Conservation (phyloP, 2,888 invertebrate species). For the Embidobia sp. region DNA sequence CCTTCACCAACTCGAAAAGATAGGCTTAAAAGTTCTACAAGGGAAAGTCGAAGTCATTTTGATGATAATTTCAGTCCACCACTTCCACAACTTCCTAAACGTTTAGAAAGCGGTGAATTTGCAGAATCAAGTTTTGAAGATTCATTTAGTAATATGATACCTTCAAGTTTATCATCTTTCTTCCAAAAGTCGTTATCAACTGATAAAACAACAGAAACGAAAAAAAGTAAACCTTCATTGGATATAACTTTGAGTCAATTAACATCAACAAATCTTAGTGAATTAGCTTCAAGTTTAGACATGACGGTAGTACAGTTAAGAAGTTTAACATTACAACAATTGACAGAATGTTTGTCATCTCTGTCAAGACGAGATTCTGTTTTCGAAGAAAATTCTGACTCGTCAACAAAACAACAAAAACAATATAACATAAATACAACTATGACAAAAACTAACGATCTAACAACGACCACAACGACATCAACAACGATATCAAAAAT, state of each 20-base stretch:
- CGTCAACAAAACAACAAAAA: conserved; percentile 32
- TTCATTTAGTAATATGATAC: conserved; percentile 76
- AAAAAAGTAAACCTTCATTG: conserved; percentile 80
- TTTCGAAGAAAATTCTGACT: conserved; percentile 66
- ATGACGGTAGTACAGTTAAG: conserved; percentile 91
- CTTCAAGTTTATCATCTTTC: conserved; percentile 74
- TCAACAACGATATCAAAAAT: conserved; percentile 76
- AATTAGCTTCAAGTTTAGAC: conserved; percentile 88
- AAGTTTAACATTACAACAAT: conserved; percentile 92
- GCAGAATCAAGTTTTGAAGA: conserved; percentile 76
- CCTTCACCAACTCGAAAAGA: conserved; percentile 71
- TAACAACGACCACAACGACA: conserved; percentile 61
- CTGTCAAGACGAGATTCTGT: conserved; percentile 76
- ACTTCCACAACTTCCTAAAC: conserved; percentile 71
- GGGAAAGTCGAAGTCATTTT: conserved; percentile 70
- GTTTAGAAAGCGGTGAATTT: conserved; percentile 67
- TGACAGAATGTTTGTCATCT: conserved; percentile 89
- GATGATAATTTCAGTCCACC: conserved; percentile 79
- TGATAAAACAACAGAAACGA: conserved; percentile 69
- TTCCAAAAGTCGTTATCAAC: conserved; percentile 71
- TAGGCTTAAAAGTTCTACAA: conserved; percentile 66
- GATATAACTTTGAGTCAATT: conserved; percentile 92
- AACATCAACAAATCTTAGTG: conserved; percentile 90
- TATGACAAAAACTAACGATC: conserved; percentile 62
- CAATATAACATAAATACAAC: conserved; percentile 41